Percentiles rank a stretch among this genome's conserved stretches.
Conservation (phyloP, 2,113 vertebrate genomes). For the Candoia aspera region DNA sequence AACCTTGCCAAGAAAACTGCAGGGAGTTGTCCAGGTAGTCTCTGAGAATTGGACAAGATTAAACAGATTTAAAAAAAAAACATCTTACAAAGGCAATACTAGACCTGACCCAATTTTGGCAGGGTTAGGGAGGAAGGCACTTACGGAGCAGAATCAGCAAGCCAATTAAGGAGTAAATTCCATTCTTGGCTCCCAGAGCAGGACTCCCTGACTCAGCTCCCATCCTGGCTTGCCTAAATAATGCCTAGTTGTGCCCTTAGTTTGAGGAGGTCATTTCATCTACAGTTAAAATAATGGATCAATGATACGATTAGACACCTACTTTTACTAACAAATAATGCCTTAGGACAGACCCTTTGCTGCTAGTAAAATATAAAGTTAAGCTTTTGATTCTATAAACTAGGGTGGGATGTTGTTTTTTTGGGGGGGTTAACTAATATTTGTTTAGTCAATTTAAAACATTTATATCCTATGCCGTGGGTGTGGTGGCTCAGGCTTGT, state of each 20-base stretch:
- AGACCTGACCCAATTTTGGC: not conserved
- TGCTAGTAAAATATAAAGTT: not conserved
- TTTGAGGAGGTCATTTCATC: not conserved
- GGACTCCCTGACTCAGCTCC: not conserved
- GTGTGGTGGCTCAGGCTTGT: too few species aligned
- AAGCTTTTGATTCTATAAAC: not conserved
- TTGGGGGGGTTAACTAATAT: not conserved
- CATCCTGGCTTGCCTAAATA: not conserved
- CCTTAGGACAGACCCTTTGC: not conserved
- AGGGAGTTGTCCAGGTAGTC: too few species aligned
- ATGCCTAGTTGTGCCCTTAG: not conserved
- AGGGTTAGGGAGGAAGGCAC: not conserved
- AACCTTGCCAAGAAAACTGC: too few species aligned
- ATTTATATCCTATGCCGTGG: not conserved
- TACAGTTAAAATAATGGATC: not conserved
- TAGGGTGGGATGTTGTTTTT: too few species aligned
- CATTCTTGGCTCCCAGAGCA: not conserved
- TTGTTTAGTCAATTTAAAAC: not conserved
- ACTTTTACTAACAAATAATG: not conserved
- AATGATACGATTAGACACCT: not conserved
- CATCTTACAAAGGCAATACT: not conserved
- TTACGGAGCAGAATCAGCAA: not conserved
- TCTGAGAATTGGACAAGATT: too few species aligned
- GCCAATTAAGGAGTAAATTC: not conserved
- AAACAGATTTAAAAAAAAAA: too few species aligned